A percentile compares a stretch with the other conserved stretches of the same genome.
These are phyloP conservation scores for Drosophila mayaguana DNA, from an alignment of 2,888 invertebrate species.

Conservation along the genomic window DNA sequence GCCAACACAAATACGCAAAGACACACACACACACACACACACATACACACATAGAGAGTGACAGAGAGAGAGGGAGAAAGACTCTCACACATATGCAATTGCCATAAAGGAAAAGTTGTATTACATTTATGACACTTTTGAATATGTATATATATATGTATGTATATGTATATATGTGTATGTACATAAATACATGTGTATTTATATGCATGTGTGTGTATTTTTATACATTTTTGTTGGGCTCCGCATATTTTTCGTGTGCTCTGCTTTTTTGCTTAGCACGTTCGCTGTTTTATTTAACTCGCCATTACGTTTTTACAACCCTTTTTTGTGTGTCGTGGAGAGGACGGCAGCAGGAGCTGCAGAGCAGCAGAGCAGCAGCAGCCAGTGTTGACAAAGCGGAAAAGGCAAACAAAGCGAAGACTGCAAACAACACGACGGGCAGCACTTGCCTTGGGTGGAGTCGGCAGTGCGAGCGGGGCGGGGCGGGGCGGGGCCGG, in stretches of 20 bases:
- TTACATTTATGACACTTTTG: constrained; percentile 70
- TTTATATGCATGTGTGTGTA: constrained; percentile 6
- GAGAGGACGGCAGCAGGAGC: not conserved
- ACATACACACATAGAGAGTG: no score
- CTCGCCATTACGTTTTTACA: constrained; percentile 80
- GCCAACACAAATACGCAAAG: constrained; percentile 49
- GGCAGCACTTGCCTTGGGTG: constrained; percentile 12
- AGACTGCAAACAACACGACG: constrained; percentile 68
- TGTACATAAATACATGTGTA: no score
- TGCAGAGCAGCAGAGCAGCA: constrained; percentile 9
- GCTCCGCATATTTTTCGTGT: constrained; percentile 63
- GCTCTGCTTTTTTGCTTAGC: constrained; percentile 42
- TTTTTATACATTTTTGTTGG: constrained; percentile 58
- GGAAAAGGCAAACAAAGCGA: constrained; percentile 76
- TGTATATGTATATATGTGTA: not conserved
- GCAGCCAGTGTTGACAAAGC: constrained; percentile 71
- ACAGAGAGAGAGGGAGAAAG: no score
- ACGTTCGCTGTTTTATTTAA: constrained; percentile 80
- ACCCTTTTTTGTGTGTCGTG: constrained; percentile 61
- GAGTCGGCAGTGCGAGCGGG: no score
- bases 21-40: constrained; percentile 12
- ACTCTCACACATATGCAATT: constrained; percentile 22
- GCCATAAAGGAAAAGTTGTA: constrained; percentile 76
- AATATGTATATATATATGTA: constrained; percentile 50
- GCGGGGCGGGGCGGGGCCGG: not conserved